Evolutionary conservation across 2,113 vertebrate genomes (phyloP).

Genomic region (Carollia perspicillata): DNA sequence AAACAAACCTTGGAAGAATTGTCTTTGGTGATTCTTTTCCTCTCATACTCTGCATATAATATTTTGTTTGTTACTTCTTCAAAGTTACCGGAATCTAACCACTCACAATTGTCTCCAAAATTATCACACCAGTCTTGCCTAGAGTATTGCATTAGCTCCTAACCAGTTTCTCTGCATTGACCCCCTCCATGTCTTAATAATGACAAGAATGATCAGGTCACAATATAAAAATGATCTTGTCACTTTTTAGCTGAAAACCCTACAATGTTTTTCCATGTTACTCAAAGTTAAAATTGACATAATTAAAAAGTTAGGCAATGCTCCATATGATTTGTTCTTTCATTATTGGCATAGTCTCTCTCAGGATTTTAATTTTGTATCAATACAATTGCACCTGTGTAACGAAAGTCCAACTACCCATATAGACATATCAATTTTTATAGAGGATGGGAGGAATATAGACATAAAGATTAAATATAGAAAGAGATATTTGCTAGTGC

Average conservation of each 20-base stretch:
- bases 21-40: neutral
- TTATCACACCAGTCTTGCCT: neutral
- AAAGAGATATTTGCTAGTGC: neutral
- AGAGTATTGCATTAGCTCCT: neutral
- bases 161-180: neutral
- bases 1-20: neutral
- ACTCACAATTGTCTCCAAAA: neutral
- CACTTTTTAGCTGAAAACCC: neutral
- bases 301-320: neutral
- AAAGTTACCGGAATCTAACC: neutral
- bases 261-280: neutral
- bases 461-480: neutral
- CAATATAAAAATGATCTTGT: neutral
- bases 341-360: neutral
- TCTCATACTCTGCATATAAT: neutral
- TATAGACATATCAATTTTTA: neutral
- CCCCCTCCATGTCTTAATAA: neutral
- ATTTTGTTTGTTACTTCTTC: neutral
- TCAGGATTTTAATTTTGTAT: neutral
- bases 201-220: neutral
- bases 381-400: neutral
- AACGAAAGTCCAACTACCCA: neutral
- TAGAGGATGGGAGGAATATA: neutral
- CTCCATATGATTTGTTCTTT: neutral
- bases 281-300: neutral